phyloP scores from a whole-genome alignment of 1,140 invertebrate species.

The Formica exsecta region DNA sequence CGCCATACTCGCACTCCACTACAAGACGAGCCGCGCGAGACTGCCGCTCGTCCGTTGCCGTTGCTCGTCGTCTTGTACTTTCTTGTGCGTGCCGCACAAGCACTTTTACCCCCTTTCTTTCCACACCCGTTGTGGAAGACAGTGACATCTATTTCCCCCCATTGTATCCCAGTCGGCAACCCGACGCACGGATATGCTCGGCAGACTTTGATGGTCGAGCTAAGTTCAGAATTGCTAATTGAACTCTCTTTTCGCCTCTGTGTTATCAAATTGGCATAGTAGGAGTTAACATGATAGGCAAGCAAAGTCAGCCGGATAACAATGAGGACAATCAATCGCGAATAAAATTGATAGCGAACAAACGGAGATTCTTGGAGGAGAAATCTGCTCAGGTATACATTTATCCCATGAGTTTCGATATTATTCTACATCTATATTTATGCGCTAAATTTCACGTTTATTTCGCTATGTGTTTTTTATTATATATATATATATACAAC shows the following conservation, averaged over 20 bases:
- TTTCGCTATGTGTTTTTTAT: not conserved
- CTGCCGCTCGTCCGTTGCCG: constrained; percentile 18
- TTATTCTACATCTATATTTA: too few relatives aligned
- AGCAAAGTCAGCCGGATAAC: constrained; percentile 72
- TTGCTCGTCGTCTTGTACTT: not conserved
- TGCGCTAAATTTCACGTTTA: not conserved
- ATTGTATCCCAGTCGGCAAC: not conserved
- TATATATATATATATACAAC: too few relatives aligned
- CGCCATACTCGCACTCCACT: constrained; percentile 1
- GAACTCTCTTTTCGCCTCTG: not conserved
- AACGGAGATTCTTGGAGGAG: constrained; percentile 79
- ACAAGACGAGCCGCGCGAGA: constrained; percentile 17
- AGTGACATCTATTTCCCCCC: not conserved
- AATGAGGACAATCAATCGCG: constrained; percentile 73
- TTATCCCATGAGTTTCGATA: not conserved
- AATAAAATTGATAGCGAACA: constrained; percentile 80
- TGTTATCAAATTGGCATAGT: not conserved
- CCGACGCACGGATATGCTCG: too few relatives aligned
- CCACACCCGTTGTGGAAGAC: not conserved
- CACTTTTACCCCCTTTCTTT: constrained; percentile 4
- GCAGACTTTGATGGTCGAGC: too few relatives aligned
- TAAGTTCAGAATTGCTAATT: not conserved
- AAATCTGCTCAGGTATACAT: constrained; percentile 76
- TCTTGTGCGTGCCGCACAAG: not conserved
- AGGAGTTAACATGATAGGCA: constrained; percentile 78